Evolutionary conservation across 2,113 vertebrate species (phyloP), one percentile per base, ranked within the genome.

Genomic region (Lipophrys pholis): DNA sequence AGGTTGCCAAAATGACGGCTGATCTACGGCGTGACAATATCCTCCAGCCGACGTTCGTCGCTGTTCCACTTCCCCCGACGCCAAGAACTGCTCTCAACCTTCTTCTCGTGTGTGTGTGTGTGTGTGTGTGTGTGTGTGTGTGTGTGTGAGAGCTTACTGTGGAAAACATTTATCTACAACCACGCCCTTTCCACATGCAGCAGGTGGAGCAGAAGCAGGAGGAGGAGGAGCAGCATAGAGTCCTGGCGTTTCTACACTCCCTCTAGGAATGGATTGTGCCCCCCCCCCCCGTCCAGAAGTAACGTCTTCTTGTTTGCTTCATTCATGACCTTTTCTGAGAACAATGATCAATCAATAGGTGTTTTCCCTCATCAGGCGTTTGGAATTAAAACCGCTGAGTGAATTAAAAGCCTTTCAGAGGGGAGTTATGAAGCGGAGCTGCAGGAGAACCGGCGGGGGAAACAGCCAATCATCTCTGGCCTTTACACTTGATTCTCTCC

Each of bases 301-400:
- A 89, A 94, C 4, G 21, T 6, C 73, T 54, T 57, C 60, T 48
- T 16, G 3, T 69, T 78, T 54, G 82, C 70, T 84, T 83, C 76
- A 71, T 90, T 91, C 78, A 86, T 93, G 92, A 93, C 90, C 93
- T 94, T 94, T 92, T 58, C 52, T 16, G 56, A 80, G 90, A 89
- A 90, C 83, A 91, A 87, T 90, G 80, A 81, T 81, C 86, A 87
- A 91, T 94, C 91, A 93, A 91, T 92, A 89, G 86, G 80, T 78
- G 77, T 85, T 90, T 91, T 91, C 72, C 81, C 74, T 77, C 85
- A 87, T 89, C 84, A 81, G 72, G 51, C 38, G 74, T 86, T 84
- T 86, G 53, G 78, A 91, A 93, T 92, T 87, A 93, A 88, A 87
- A 86, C 81, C 57, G 69, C 78, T 16, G 62, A 79, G 80, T 87